Evolutionary conservation across 2,888 invertebrate genomes (phyloP), one percentile per base, ranked within the genome.

Genomic region (Baronia brevicornis): DNA sequence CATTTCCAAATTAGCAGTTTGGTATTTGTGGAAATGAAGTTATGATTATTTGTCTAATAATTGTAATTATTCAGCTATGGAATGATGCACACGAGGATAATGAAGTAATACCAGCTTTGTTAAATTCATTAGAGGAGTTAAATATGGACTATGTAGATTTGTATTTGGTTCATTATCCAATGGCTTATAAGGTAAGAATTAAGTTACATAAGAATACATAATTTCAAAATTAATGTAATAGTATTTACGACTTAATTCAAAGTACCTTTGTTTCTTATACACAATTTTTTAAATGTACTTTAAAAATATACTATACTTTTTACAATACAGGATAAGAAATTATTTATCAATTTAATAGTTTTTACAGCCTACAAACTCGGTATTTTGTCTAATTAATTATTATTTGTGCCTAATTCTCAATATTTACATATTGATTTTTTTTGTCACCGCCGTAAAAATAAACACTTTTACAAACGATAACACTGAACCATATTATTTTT

Each of bases 141-240:
- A 87, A 88, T 6, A 60, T 93, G 30, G 87, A 90, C n/a, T 94
- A 93, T 54, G 72, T 94, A 10, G 94, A 95, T 66, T 75, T 93
- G 4, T 94, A 92, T 64, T 79, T 95, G 28, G 90, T 95, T 57
- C 94, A 95, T 60, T 90, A 91, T 86, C 93, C 93, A 2, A 86
- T 91, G 55, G 91, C 88, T 1, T 93, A 89, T 56, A 73, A 68
- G 54, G 78, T 77, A 45, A 61, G 55, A 46, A 36, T 26, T n/a
- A n/a, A n/a, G n/a, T n/a, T n/a, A n/a, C n/a, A n/a, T n/a, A n/a
- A n/a, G n/a, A n/a, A n/a, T n/a, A n/a, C n/a, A n/a, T n/a, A n/a
- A 26, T 26, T 9, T 9, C 7, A 25, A 25, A 25, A 25, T 13
- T 25, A 6, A n/a, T 4, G 12, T 5, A 9, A 11, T 19, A 20